Evolutionary conservation across 2,888 invertebrate species (phyloP).

Genomic region (Ligdia adustata): DNA sequence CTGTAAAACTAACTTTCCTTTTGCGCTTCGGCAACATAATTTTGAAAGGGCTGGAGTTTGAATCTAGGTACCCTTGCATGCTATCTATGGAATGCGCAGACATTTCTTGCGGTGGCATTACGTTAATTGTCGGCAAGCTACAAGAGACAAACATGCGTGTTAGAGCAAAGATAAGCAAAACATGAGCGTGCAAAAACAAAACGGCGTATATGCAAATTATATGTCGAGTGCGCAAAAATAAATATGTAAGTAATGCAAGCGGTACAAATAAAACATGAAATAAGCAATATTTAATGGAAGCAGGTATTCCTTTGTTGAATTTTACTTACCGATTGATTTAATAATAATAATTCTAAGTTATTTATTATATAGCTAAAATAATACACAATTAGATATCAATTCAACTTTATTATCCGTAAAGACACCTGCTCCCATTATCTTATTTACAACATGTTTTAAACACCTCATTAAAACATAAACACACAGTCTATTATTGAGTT

Average conservation of each 20-base stretch:
- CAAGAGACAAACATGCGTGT: constrained; percentile 37
- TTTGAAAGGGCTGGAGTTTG: constrained; percentile 56
- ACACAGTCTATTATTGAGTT: too few relatives aligned
- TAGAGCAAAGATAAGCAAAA: constrained; percentile 30
- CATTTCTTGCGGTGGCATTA: constrained; percentile 40
- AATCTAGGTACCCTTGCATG: constrained; percentile 69
- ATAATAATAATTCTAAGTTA: constrained; percentile 27
- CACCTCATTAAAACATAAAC: too few relatives aligned
- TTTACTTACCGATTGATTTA: constrained; percentile 15
- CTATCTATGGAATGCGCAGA: constrained; percentile 56
- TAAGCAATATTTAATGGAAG: constrained; percentile 62
- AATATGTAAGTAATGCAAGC: not conserved
- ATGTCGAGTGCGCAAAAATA: not conserved
- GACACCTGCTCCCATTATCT: constrained; percentile 41
- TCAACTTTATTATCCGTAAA: constrained; percentile 33
- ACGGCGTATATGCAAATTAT: not conserved
- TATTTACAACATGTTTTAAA: constrained; percentile 21
- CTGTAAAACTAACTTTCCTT: constrained; percentile 42
- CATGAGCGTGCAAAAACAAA: not conserved
- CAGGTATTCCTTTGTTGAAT: constrained; percentile 51
- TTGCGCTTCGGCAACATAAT: constrained; percentile 46
- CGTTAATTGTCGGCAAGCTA: constrained; percentile 48
- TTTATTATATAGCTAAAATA: constrained; percentile 16
- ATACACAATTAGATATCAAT: constrained; percentile 23
- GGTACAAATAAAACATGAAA: constrained; percentile 22